Evolutionary conservation across 2,888 invertebrate species (phyloP).

Genomic region (Drosophila kuntzei): DNA sequence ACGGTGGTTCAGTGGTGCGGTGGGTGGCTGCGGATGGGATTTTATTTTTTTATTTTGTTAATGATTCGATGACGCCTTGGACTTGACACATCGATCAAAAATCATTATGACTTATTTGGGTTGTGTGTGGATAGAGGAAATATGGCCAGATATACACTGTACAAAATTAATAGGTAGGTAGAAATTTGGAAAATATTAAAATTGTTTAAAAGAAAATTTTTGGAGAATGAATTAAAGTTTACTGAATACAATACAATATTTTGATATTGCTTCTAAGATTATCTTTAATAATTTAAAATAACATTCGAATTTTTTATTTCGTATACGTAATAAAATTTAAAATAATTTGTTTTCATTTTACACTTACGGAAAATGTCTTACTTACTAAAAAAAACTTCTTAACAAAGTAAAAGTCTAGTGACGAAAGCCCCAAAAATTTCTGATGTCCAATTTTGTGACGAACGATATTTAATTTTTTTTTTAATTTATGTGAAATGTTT

Average conservation of each 20-base stretch:
- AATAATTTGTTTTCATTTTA: too few relatives aligned
- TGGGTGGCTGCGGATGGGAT: slow-evolving; percentile 14
- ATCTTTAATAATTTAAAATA: neutral
- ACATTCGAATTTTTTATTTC: neutral
- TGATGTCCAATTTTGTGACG: too few relatives aligned
- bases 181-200: neutral
- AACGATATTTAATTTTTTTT: too few relatives aligned
- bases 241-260: too few relatives aligned
- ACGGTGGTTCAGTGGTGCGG: slow-evolving; percentile 1
- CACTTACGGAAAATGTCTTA: too few relatives aligned
- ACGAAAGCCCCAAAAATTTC: too few relatives aligned
- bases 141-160: slow-evolving; percentile 28
- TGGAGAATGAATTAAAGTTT: neutral
- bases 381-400: too few relatives aligned
- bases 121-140: slow-evolving; percentile 24
- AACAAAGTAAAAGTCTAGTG: too few relatives aligned
- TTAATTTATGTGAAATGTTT: too few relatives aligned
- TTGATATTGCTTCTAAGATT: neutral
- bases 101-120: slow-evolving; percentile 81
- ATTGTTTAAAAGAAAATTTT: neutral
- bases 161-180: neutral
- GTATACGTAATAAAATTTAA: neutral
- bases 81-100: slow-evolving; percentile 83
- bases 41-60: slow-evolving; percentile 65
- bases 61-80: slow-evolving; percentile 77